These are phyloP conservation scores for Latrodectus elegans DNA, from an alignment of 2,888 invertebrate species.

Conservation along the genomic window DNA sequence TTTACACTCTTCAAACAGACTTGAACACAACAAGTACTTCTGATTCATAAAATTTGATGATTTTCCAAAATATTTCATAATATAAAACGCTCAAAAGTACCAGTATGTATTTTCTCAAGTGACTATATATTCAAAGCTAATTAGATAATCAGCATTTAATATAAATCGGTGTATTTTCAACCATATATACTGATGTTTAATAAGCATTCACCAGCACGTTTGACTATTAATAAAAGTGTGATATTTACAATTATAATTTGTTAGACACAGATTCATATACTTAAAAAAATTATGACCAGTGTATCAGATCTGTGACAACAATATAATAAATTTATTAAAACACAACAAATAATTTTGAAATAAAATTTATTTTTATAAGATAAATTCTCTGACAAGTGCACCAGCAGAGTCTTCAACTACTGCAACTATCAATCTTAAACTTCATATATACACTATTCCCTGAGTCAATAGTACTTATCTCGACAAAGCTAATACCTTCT, in stretches of 20 bases:
- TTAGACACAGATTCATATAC: conserved; percentile 1
- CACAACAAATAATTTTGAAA: conserved; percentile 27
- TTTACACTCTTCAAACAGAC: no score
- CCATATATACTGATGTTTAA: no score
- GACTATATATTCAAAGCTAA: no score
- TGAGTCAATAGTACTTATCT: conserved; percentile 51
- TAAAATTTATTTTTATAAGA: background rate
- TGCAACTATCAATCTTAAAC: conserved; percentile 26
- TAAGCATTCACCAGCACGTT: no score
- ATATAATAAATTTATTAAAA: conserved; percentile 22
- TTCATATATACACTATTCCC: conserved; percentile 52
- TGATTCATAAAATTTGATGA: no score
- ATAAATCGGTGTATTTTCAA: no score
- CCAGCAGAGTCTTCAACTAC: conserved; percentile 16
- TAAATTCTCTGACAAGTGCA: conserved; percentile 42
- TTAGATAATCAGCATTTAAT: no score
- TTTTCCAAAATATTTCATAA: no score
- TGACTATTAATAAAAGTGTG: conserved; percentile 14
- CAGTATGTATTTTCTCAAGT: no score
- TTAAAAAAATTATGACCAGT: conserved; percentile 45
- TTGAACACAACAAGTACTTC: no score
- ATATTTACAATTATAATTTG: conserved; percentile 28
- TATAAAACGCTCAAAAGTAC: no score
- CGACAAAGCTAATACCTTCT: conserved; percentile 21
- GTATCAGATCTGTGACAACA: conserved; percentile 18